Conservation (phyloP, 1,140 invertebrate species). For the Drosophila yakuba region DNA sequence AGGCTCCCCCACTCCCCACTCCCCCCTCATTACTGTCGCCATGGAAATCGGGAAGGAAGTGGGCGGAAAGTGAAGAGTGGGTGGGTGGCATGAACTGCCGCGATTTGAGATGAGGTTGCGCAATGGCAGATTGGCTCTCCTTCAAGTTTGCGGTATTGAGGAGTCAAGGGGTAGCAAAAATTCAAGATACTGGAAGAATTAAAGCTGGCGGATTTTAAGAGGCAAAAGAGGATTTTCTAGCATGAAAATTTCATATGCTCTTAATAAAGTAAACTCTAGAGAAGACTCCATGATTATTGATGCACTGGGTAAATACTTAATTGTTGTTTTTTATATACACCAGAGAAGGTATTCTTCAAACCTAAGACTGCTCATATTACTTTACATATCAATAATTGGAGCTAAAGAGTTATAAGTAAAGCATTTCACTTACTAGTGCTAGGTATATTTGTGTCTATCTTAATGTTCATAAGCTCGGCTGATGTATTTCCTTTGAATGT, state of each 20-base stretch:
- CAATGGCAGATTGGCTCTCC: conserved; percentile 44
- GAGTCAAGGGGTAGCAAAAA: conserved; percentile 13
- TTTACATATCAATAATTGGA: too few species aligned
- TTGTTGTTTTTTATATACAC: too few species aligned
- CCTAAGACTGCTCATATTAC: too few species aligned
- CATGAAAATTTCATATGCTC: too few species aligned
- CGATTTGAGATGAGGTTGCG: conserved; percentile 47
- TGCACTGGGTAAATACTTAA: too few species aligned
- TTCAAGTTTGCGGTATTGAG: background rate
- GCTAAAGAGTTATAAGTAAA: too few species aligned
- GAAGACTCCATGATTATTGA: too few species aligned
- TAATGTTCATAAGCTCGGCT: background rate
- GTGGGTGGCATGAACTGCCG: conserved; percentile 20
- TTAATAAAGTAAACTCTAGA: too few species aligned
- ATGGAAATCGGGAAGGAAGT: conserved; percentile 8
- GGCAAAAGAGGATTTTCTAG: background rate
- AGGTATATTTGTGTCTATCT: background rate
- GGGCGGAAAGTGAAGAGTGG: background rate
- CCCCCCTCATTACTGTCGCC: conserved; percentile 29
- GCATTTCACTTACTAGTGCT: too few species aligned
- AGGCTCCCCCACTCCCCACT: conserved; percentile 4
- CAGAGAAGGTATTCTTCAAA: background rate
- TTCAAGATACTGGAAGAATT: background rate
- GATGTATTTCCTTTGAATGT: background rate
- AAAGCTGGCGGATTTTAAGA: background rate